Base-by-base conservation (phyloP, 2,888 invertebrate species). In the Chymomyza amoena region DNA sequence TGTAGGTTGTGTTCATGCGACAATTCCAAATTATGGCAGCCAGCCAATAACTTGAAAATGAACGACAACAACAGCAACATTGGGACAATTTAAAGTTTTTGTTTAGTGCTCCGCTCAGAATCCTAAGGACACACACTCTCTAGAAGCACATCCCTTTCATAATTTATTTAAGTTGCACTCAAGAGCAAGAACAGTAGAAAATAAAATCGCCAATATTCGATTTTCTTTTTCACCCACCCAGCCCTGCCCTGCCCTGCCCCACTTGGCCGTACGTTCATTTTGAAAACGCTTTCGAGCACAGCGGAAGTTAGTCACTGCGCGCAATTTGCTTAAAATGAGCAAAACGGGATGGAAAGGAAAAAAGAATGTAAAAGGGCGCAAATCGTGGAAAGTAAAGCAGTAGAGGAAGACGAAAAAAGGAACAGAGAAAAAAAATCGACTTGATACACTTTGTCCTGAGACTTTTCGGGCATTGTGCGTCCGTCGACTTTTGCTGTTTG, bases 401-500 rank as follows among this genome's bases (percentile, higher is more conserved):
- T 50, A 15, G 59, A 45, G 50, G 39, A 10, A 9, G 18, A n/a
- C 18, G 39, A 56, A 25, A 25, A 25, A 25, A 25, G 25, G 25
- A 25, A 25, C 25, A 13, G 28, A 13, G 28, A 15, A 50, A 45
- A 57, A 28, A 6, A 25, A 52, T 59, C 45, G 25, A 20, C 16
- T 20, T 57, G 6, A 18, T 18, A 57, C 18, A 57, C 57, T 57
- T 57, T 57, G 52, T n/a, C 18, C 52, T 9, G 16, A 10, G 52
- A 52, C 32, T 54, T 54, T 54, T 52, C 16, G 54, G 54, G 18
- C 56, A 69, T 76, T 79, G 69, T 68, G 64, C 68, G 32, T 64
- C 69, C 28, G 6, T 25, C 57, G 87, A 81, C 79, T 80, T 81
- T 81, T 63, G 70, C 75, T 81, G 87, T 88, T 88, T 88, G 84